Conservation (phyloP, 1,140 invertebrate genomes). For the Trichonephila clavata region DNA sequence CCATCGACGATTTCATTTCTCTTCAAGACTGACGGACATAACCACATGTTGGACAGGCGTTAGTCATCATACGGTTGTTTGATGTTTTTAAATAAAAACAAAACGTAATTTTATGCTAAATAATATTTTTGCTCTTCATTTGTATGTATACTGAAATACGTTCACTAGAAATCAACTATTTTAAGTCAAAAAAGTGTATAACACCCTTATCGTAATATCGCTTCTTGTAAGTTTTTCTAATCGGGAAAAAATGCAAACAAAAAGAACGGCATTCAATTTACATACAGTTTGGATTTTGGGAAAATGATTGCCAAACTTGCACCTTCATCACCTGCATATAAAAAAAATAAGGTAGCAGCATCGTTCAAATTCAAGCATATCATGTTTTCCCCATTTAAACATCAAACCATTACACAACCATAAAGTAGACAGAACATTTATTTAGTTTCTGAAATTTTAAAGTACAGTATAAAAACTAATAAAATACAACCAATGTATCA, state of each 20-base stretch:
- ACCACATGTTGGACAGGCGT: neutral
- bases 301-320: neutral
- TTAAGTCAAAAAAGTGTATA: neutral
- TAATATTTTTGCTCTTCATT: conserved; percentile 76
- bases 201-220: neutral
- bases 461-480: neutral
- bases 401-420: conserved; percentile 19
- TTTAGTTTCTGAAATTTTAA: conserved; percentile 40
- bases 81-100: conserved; percentile 76
- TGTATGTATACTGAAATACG: conserved; percentile 61
- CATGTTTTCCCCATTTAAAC: neutral
- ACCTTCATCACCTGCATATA: neutral
- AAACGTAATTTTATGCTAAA: conserved; percentile 77
- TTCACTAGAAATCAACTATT: conserved; percentile 11
- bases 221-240: neutral
- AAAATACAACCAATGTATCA: neutral
- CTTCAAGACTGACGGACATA: conserved; percentile 11
- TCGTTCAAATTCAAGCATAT: conserved; percentile 38
- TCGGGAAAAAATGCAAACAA: neutral
- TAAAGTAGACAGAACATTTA: neutral
- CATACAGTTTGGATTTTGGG: neutral
- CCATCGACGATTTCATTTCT: conserved; percentile 45
- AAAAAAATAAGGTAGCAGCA: neutral
- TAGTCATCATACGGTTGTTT: conserved; percentile 75
- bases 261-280: neutral